A percentile compares a stretch with the other conserved stretches of the same genome.
phyloP scores from a whole-genome alignment of 2,888 invertebrate species.

The Drosophila lacicola region DNA sequence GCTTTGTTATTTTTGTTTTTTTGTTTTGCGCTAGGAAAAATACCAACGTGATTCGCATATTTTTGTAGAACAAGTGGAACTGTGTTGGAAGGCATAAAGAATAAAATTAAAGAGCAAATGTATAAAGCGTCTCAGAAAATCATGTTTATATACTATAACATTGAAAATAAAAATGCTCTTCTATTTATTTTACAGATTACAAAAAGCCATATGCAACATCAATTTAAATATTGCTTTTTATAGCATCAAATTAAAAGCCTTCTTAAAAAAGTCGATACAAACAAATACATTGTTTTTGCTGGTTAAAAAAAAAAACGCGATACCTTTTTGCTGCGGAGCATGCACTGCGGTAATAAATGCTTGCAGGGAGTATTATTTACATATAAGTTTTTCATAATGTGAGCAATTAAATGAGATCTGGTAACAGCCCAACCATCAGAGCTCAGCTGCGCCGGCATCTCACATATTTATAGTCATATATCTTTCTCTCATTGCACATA shows the following conservation, averaged over 20 bases:
- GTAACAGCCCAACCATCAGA: too few species aligned
- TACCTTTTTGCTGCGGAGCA: too few species aligned
- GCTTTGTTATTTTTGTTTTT: constrained; percentile 4
- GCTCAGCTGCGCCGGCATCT: neutral
- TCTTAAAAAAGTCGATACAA: neutral
- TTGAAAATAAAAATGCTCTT: constrained; percentile 2
- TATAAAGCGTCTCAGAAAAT: neutral
- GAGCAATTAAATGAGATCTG: neutral
- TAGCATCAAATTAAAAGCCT: neutral
- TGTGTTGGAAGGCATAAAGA: constrained; percentile 12
- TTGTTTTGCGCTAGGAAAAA: constrained; percentile 25
- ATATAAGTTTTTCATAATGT: neutral
- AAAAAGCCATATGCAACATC: constrained; percentile 1
- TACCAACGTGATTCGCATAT: constrained; percentile 74
- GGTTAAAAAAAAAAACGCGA: neutral
- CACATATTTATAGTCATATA: too few species aligned
- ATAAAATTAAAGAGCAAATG: constrained; percentile 6
- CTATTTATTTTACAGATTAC: neutral
- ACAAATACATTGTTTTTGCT: neutral
- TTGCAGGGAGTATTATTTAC: neutral
- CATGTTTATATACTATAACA: neutral
- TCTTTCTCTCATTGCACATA: too few species aligned
- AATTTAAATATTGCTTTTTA: neutral
- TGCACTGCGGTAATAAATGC: too few species aligned
- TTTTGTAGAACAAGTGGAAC: constrained; percentile 53